Evolutionary conservation across 2,888 invertebrate genomes (phyloP).

Genomic region (Spilosoma lubricipeda): DNA sequence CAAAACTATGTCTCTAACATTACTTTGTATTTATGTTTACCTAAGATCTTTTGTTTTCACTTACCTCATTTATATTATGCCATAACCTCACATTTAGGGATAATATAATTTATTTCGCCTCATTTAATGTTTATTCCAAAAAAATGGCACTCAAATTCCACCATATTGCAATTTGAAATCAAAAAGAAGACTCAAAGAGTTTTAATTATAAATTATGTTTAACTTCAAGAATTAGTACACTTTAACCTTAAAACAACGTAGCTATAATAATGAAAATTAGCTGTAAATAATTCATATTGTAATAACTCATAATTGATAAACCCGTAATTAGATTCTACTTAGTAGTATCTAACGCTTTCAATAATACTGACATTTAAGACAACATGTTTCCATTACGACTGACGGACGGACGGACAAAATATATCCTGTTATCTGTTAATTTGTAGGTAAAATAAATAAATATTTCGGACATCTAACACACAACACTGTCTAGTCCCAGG

Average conservation of each 20-base stretch:
- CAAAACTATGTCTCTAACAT: no score
- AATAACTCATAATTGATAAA: background rate
- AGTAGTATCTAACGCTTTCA: constrained; percentile 4
- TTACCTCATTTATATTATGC: background rate
- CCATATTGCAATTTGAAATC: background rate
- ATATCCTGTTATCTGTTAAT: background rate
- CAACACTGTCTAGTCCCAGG: no score
- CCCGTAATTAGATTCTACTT: constrained; percentile 8
- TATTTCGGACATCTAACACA: no score
- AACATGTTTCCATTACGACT: constrained; percentile 27
- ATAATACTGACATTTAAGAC: constrained; percentile 25
- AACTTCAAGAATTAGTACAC: background rate
- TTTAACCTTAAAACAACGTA: background rate
- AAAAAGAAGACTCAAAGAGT: background rate
- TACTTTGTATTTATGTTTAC: no score
- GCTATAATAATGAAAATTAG: background rate
- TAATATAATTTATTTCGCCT: no score
- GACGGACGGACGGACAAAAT: constrained; percentile 21
- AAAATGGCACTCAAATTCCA: background rate
- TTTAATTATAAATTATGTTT: background rate
- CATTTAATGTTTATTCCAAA: background rate
- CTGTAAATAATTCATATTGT: constrained; percentile 1
- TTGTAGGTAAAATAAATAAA: no score
- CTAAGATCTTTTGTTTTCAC: background rate
- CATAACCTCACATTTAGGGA: no score